Evolutionary conservation across 37 sponge, comb jelly and placozoan genomes (phyloP).

Genomic region (Diacarnus erythraeanus): DNA sequence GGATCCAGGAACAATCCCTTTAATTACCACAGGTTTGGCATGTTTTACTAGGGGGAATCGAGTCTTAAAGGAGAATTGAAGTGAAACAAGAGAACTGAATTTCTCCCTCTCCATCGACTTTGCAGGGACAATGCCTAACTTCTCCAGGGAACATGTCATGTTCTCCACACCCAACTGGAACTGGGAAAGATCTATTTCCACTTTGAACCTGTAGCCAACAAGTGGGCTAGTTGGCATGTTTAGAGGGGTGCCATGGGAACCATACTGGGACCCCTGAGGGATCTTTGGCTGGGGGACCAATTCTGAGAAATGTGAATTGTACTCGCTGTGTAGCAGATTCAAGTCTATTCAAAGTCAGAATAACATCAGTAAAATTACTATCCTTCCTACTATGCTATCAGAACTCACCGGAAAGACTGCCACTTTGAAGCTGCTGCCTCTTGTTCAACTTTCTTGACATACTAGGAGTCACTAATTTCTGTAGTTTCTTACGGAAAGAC

Average conservation of each 20-base stretch:
- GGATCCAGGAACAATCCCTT: constrained; percentile 40
- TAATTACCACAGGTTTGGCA: constrained; percentile 39
- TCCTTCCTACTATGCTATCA: neutral
- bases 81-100: constrained; percentile 17
- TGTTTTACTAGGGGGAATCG: neutral
- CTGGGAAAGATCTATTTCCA: constrained; percentile 21
- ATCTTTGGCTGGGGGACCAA: neutral
- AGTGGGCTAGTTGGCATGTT: neutral
- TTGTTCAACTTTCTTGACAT: neutral
- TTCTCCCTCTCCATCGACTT: constrained; percentile 15
- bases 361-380: neutral
- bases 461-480: neutral
- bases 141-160: constrained; percentile 44
- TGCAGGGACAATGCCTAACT: constrained; percentile 59
- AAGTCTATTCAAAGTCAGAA: constrained; percentile 4
- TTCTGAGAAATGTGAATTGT: neutral
- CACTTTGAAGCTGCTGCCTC: neutral
- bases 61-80: constrained; percentile 2
- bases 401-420: constrained; percentile 3
- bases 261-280: constrained; percentile 5
- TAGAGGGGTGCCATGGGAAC: constrained; percentile 15
- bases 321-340: neutral
- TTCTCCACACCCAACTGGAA: constrained; percentile 2
- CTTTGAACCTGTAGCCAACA: neutral
- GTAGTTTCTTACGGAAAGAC: neutral